Conservation (phyloP, 2,888 invertebrate genomes). For the Rotaria sp. region DNA sequence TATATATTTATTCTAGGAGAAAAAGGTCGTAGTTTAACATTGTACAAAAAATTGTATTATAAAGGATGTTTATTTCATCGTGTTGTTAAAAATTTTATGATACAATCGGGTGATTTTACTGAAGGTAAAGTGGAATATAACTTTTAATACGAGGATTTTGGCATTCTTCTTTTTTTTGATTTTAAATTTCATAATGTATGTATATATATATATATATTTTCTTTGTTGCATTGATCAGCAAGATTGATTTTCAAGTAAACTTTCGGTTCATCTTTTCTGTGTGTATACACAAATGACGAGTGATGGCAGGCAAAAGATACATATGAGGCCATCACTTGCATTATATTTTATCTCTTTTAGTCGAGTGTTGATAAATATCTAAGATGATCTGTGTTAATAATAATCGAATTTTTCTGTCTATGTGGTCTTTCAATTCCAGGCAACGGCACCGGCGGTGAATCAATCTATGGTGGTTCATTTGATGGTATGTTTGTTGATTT, state of each 20-base stretch:
- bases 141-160: not conserved
- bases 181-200: constrained; percentile 12
- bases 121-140: constrained; percentile 63
- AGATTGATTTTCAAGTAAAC: not conserved
- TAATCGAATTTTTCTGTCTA: not conserved
- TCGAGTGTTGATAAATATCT: constrained; percentile 2
- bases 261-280: not conserved
- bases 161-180: constrained; percentile 31
- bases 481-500: constrained; percentile 65
- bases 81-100: constrained; percentile 92
- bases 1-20: constrained; percentile 63
- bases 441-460: constrained; percentile 95
- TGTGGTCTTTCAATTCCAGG: constrained; percentile 56
- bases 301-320: constrained; percentile 4
- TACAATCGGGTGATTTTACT: constrained; percentile 64
- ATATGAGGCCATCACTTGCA: constrained; percentile 6
- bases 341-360: constrained; percentile 23
- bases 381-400: constrained; percentile 5
- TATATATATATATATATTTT: no score
- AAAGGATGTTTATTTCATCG: constrained; percentile 75
- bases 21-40: constrained; percentile 69
- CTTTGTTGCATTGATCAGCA: constrained; percentile 19
- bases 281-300: not conserved
- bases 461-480: constrained; percentile 92
- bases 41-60: constrained; percentile 73